Percentiles rank a stretch among this genome's conserved stretches.
Evolutionary conservation across 2,113 vertebrate species (phyloP).

Genomic region (Leptobrachium leishanense): DNA sequence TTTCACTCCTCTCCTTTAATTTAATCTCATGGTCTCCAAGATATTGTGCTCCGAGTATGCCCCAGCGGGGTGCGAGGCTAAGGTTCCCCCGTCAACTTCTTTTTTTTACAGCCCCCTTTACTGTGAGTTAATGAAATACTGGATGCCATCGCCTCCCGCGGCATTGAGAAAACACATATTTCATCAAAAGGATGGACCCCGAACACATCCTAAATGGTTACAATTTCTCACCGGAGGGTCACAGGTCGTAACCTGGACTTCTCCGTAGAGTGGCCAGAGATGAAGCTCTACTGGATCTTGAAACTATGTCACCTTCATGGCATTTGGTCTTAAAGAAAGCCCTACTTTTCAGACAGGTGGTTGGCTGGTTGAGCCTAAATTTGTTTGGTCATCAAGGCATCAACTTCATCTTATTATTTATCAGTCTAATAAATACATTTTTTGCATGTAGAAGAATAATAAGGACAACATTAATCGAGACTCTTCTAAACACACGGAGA

Average conservation of each 20-base stretch:
- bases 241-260: slow-evolving; percentile 84
- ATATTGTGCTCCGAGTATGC: slow-evolving; percentile 90
- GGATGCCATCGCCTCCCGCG: slow-evolving; percentile 76
- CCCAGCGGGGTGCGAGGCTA: slow-evolving; percentile 84
- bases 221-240: slow-evolving; percentile 89
- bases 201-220: slow-evolving; percentile 85
- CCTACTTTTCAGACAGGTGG: background rate
- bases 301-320: slow-evolving; percentile 11
- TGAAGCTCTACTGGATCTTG: slow-evolving; percentile 45
- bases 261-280: slow-evolving; percentile 66
- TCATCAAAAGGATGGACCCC: slow-evolving; percentile 78
- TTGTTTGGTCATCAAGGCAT: no score
- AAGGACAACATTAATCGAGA: no score
- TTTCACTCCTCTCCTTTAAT: slow-evolving; percentile 92
- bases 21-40: slow-evolving; percentile 96
- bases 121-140: slow-evolving; percentile 94
- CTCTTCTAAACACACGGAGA: no score
- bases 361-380: no score
- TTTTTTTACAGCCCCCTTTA: slow-evolving; percentile 83
- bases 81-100: slow-evolving; percentile 86
- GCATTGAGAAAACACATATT: slow-evolving; percentile 81
- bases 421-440: no score
- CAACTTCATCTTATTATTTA: no score
- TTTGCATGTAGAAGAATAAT: no score
- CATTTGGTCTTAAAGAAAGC: background rate